phyloP scores from a whole-genome alignment of 1,140 invertebrate genomes.

The Drosophila melanogaster region DNA sequence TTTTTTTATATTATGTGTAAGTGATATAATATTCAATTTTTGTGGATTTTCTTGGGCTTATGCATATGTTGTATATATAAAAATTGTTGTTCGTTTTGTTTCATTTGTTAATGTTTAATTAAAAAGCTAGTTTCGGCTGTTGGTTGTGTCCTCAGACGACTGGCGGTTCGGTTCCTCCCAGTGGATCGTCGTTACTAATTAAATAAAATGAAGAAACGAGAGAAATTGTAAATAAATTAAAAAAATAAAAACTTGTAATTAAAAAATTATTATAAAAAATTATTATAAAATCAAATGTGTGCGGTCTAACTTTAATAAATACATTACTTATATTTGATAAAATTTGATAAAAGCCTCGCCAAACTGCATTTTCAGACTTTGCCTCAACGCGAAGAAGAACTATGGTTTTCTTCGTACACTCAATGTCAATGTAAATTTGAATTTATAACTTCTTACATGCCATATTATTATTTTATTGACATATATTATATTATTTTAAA shows the following conservation, averaged over 20 bases:
- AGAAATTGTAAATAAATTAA: conserved; percentile 23
- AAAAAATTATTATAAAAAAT: too few species aligned
- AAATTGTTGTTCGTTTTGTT: conserved; percentile 53
- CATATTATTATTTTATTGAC: too few species aligned
- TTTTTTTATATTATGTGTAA: conserved; percentile 19
- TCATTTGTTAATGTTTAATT: conserved; percentile 47
- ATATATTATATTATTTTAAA: conserved; percentile 13
- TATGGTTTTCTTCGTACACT: conserved; percentile 15
- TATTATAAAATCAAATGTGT: too few species aligned
- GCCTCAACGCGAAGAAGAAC: conserved; percentile 39
- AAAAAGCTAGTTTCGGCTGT: conserved; percentile 70
- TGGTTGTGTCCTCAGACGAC: conserved; percentile 67
- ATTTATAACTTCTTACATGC: conserved; percentile 16
- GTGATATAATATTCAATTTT: conserved; percentile 25
- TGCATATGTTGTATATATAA: conserved; percentile 52
- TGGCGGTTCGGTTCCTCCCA: conserved; percentile 76
- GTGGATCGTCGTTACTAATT: conserved; percentile 56
- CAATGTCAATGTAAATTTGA: conserved; percentile 17
- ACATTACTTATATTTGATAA: background rate
- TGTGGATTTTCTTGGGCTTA: conserved; percentile 29
- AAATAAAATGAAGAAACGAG: conserved; percentile 19
- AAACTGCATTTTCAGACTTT: conserved; percentile 63
- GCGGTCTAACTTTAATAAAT: background rate
- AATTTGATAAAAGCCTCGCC: conserved; percentile 31
- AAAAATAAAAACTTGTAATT: background rate